Conservation (phyloP, 2,888 invertebrate species). For the Tetragonisca angustula region DNA sequence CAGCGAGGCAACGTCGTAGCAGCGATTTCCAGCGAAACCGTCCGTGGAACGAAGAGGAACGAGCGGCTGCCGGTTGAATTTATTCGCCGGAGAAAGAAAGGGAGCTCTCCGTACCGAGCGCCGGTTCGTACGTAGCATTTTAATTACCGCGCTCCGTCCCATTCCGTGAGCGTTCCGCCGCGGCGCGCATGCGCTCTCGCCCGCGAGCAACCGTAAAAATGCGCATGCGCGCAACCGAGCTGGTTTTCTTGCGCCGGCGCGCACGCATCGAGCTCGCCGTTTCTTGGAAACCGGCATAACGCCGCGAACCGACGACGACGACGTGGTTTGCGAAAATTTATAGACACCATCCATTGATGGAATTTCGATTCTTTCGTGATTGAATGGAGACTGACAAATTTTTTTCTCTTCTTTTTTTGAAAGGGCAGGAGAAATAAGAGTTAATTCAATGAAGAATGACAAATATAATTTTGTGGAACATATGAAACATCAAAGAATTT, state of each 20-base stretch:
- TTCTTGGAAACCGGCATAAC: constrained; percentile 39
- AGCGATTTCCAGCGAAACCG: constrained; percentile 55
- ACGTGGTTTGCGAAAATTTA: not conserved
- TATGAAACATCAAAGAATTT: not conserved
- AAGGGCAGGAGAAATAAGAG: too few species aligned
- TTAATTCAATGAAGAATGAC: not conserved
- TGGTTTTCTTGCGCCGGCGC: constrained; percentile 40
- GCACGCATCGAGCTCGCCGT: constrained; percentile 19
- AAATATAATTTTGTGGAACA: not conserved
- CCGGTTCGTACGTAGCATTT: constrained; percentile 61
- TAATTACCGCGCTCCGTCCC: constrained; percentile 60
- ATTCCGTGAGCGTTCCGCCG: constrained; percentile 50
- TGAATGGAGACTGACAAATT: too few species aligned
- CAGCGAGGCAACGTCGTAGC: constrained; percentile 33
- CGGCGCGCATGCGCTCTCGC: constrained; percentile 39
- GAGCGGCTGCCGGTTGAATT: constrained; percentile 45
- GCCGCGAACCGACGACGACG: not conserved
- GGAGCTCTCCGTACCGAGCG: constrained; percentile 40
- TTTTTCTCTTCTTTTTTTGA: too few species aligned
- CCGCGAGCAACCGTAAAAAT: constrained; percentile 41
- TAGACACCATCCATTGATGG: constrained; percentile 6
- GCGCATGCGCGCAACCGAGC: constrained; percentile 39
- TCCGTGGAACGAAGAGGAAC: constrained; percentile 38
- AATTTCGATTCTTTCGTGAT: not conserved
- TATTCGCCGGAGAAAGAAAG: constrained; percentile 56